phyloP scores from a whole-genome alignment of 2,797 vertebrate species.

The Lutjanus campechanus region DNA sequence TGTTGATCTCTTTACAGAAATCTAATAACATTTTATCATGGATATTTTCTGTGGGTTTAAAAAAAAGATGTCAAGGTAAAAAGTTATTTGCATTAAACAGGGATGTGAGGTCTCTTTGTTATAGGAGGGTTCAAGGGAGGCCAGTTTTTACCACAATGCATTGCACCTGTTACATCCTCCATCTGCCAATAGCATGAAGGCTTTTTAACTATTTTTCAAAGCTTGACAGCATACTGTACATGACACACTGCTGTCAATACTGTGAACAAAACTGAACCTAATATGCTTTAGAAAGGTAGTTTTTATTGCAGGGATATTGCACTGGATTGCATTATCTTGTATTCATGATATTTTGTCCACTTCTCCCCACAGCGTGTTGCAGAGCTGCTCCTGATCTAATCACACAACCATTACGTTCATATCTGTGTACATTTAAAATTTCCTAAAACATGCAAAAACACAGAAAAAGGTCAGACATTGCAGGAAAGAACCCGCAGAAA shows the following conservation, averaged over 20 bases:
- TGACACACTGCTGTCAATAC: slow-evolving; percentile 32
- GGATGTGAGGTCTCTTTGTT: slow-evolving; percentile 3
- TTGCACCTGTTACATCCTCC: not conserved
- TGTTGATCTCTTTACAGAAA: slow-evolving; percentile 56
- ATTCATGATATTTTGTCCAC: slow-evolving; percentile 44
- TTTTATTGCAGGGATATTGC: slow-evolving; percentile 51
- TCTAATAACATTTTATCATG: slow-evolving; percentile 33
- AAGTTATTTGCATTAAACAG: not conserved
- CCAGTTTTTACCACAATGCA: not conserved
- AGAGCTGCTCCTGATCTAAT: slow-evolving; percentile 27
- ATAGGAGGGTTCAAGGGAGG: not conserved
- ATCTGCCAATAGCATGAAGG: slow-evolving; percentile 16
- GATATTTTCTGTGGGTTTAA: slow-evolving; percentile 26
- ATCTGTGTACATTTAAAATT: not conserved
- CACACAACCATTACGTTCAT: slow-evolving; percentile 1
- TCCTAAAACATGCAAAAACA: not conserved
- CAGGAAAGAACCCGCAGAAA: slow-evolving; percentile 2
- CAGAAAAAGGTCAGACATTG: not conserved
- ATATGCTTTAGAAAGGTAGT: slow-evolving; percentile 14
- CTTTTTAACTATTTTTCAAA: slow-evolving; percentile 26
- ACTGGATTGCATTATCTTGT: slow-evolving; percentile 55
- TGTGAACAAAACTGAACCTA: slow-evolving; percentile 29
- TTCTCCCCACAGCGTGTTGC: slow-evolving; percentile 33
- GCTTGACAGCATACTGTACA: slow-evolving; percentile 14
- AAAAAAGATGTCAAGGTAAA: slow-evolving; percentile 21